phyloP scores from a whole-genome alignment of 2,797 vertebrate genomes.

The Sebastes hubbsi region DNA sequence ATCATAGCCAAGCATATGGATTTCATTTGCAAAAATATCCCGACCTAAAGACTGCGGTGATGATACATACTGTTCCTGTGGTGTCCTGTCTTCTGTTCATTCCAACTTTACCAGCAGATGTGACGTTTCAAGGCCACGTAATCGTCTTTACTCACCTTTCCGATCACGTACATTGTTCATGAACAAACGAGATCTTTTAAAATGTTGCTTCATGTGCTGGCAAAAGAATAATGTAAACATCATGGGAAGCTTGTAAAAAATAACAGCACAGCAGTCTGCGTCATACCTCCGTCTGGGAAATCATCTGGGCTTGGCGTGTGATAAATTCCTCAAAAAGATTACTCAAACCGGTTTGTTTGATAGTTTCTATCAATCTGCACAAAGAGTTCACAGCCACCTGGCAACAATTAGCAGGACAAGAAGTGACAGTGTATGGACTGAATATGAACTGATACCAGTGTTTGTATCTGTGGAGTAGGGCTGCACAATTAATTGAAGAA shows the following conservation, averaged over 20 bases:
- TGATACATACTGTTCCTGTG: background rate
- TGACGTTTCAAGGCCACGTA: background rate
- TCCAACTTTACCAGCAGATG: background rate
- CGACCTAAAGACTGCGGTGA: background rate
- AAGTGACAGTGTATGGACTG: background rate
- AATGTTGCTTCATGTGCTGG: background rate
- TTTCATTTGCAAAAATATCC: constrained; percentile 30
- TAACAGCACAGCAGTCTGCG: background rate
- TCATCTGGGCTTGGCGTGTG: constrained; percentile 2
- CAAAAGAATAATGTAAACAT: background rate
- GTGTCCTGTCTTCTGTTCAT: background rate
- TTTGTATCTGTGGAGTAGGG: background rate
- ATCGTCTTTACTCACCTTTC: background rate
- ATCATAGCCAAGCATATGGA: constrained; percentile 27
- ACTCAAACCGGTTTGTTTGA: constrained; percentile 10
- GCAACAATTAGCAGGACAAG: background rate
- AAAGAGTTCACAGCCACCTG: background rate
- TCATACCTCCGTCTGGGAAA: constrained; percentile 19
- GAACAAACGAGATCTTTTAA: background rate
- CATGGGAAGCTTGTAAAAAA: background rate
- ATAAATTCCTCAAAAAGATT: constrained; percentile 5
- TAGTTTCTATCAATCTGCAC: background rate
- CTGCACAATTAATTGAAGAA: too few relatives aligned
- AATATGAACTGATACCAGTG: background rate
- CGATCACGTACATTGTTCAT: background rate